A percentile compares a stretch with the other conserved stretches of the same genome.
These are phyloP conservation scores for Heterohyrax brucei DNA, from an alignment of 2,797 vertebrate species.

Conservation along the genomic window DNA sequence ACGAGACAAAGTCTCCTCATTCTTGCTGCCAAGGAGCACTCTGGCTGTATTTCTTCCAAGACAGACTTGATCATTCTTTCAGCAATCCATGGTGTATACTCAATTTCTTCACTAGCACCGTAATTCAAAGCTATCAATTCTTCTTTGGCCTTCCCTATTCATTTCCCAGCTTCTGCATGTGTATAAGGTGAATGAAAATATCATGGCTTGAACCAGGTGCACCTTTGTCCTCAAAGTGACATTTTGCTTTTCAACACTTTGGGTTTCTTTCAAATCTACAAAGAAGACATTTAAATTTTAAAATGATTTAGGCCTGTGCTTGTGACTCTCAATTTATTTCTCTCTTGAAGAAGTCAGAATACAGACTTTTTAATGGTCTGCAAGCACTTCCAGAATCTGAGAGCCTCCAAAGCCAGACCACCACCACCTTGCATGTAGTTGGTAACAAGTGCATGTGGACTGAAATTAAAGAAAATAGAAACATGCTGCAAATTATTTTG, in stretches of 20 bases:
- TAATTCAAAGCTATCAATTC: too few relatives aligned
- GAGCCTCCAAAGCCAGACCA: background rate
- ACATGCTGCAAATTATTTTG: background rate
- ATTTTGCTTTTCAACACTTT: background rate
- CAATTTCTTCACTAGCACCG: too few relatives aligned
- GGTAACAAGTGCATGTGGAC: background rate
- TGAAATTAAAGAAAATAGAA: conserved; percentile 28
- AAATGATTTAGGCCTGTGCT: conserved; percentile 27
- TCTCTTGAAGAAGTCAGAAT: background rate
- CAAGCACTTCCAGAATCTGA: background rate
- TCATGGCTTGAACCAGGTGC: too few relatives aligned
- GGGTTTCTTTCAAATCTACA: conserved; percentile 7
- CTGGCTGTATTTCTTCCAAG: too few relatives aligned
- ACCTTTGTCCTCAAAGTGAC: too few relatives aligned
- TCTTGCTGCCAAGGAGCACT: too few relatives aligned
- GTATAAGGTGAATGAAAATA: too few relatives aligned
- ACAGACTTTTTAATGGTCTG: background rate
- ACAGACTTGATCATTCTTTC: too few relatives aligned
- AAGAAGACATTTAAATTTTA: conserved; percentile 34
- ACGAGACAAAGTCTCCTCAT: too few relatives aligned
- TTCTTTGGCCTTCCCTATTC: too few relatives aligned
- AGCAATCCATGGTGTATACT: too few relatives aligned
- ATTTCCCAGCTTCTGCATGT: too few relatives aligned
- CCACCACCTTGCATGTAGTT: background rate
- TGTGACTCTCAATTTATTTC: background rate